These are phyloP conservation scores for Dufourea novaeangliae DNA, from an alignment of 1,140 invertebrate genomes.

Conservation along the genomic window DNA sequence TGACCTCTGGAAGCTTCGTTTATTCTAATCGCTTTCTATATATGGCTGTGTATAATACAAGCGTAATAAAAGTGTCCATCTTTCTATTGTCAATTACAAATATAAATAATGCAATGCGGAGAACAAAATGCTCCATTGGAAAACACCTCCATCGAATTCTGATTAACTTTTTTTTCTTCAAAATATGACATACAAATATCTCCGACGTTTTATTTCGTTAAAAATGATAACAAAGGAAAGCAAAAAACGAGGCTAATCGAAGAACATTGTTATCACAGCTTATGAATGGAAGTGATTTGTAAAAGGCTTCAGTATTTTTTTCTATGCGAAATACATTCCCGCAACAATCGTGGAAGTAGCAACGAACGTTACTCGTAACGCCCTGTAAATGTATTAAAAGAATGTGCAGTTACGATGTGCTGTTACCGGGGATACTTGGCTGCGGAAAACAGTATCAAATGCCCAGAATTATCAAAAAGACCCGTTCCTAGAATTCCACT, in stretches of 20 bases:
- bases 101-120: conserved; percentile 41
- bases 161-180: conserved; percentile 8
- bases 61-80: conserved; percentile 45
- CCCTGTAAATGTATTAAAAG: conserved; percentile 35
- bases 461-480: conserved; percentile 29
- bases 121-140: conserved; percentile 20
- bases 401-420: conserved; percentile 37
- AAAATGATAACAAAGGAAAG: neutral
- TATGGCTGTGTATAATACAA: conserved; percentile 46
- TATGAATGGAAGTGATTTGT: conserved; percentile 41
- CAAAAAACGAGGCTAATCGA: conserved; percentile 11
- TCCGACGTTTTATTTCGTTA: neutral
- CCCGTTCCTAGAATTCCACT: conserved; percentile 22
- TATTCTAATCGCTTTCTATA: conserved; percentile 41
- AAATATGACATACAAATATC: conserved; percentile 12
- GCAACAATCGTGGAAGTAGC: conserved; percentile 10
- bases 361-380: conserved; percentile 13
- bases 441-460: conserved; percentile 27
- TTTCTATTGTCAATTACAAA: conserved; percentile 34
- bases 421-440: conserved; percentile 13
- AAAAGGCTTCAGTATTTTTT: conserved; percentile 39
- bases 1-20: conserved; percentile 34
- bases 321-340: conserved; percentile 22
- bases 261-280: conserved; percentile 50
- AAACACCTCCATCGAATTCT: conserved; percentile 34